Evolutionary conservation across 1,140 invertebrate genomes (phyloP).

Genomic region (Dreissena rostriformis): DNA sequence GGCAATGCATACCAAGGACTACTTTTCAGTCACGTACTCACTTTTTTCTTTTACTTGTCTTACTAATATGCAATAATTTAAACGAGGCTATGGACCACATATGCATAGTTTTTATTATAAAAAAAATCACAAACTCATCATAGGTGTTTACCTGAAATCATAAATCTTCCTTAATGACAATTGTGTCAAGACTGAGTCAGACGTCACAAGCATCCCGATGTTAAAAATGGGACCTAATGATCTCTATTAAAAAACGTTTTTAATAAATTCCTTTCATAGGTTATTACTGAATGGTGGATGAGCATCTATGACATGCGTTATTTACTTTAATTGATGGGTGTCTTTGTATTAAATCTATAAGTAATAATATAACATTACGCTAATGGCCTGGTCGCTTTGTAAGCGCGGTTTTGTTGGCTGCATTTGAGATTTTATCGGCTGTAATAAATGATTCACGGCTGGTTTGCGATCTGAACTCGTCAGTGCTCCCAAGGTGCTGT

Average conservation of each 20-base stretch:
- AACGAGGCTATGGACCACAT: too few species aligned
- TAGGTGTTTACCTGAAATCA: not conserved
- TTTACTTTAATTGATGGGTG: conserved; percentile 5
- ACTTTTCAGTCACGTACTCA: too few species aligned
- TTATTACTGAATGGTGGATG: conserved; percentile 13
- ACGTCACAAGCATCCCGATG: too few species aligned
- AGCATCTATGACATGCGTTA: conserved; percentile 15
- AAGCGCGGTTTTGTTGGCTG: conserved; percentile 1
- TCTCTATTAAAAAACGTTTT: too few species aligned
- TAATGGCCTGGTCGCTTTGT: conserved; percentile 6
- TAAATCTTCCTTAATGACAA: conserved; percentile 31
- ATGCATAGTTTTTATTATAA: too few species aligned
- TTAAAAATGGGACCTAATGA: too few species aligned
- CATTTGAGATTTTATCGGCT: conserved; percentile 34
- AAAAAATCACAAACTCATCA: too few species aligned
- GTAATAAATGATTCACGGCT: conserved; percentile 47
- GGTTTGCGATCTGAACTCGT: conserved; percentile 10
- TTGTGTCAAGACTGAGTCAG: conserved; percentile 9
- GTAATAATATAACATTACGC: conserved; percentile 47
- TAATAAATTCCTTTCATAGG: too few species aligned
- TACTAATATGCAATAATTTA: too few species aligned
- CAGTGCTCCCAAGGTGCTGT: conserved; percentile 21
- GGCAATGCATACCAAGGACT: too few species aligned
- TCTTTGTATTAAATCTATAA: conserved; percentile 43
- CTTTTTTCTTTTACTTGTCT: too few species aligned